Conservation (phyloP, 2,888 invertebrate species). For the Sabatieria punctata region DNA sequence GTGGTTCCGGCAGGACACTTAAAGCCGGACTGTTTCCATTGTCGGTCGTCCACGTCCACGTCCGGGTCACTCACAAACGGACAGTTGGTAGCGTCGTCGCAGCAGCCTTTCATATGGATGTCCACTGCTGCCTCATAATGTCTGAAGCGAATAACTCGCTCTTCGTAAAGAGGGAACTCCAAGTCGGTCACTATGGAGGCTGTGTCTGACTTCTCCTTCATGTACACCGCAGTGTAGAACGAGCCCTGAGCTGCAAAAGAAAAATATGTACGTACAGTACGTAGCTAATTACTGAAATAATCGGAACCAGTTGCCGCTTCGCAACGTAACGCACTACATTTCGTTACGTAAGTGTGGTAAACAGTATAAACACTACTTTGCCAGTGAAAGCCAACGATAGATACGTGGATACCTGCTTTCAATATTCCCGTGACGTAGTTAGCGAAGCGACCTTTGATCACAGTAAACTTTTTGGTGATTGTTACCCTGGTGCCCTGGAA, state of each 20-base stretch:
- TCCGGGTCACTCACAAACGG: neutral
- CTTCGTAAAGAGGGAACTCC: neutral
- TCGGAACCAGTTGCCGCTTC: too few relatives aligned
- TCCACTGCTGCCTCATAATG: neutral
- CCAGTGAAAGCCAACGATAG: too few relatives aligned
- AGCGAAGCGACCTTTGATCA: neutral
- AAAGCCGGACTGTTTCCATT: neutral
- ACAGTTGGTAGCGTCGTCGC: neutral
- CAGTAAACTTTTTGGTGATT: too few relatives aligned
- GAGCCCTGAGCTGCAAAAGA: neutral
- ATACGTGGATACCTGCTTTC: neutral
- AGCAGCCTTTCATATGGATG: neutral
- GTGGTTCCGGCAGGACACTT: neutral
- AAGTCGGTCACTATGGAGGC: neutral
- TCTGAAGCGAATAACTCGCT: neutral
- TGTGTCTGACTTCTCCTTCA: too few relatives aligned
- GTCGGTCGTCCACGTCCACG: neutral
- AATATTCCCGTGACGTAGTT: neutral
- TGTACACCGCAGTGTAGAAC: neutral
- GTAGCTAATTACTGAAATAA: too few relatives aligned
- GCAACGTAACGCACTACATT: too few relatives aligned
- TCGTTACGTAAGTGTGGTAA: too few relatives aligned
- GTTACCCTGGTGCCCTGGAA: too few relatives aligned
- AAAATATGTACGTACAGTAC: neutral
- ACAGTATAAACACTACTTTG: too few relatives aligned